Percentiles rank a stretch among this genome's conserved stretches.
Evolutionary conservation across 2,113 vertebrate species (phyloP).

Genomic region (Paedocypris sp.): DNA sequence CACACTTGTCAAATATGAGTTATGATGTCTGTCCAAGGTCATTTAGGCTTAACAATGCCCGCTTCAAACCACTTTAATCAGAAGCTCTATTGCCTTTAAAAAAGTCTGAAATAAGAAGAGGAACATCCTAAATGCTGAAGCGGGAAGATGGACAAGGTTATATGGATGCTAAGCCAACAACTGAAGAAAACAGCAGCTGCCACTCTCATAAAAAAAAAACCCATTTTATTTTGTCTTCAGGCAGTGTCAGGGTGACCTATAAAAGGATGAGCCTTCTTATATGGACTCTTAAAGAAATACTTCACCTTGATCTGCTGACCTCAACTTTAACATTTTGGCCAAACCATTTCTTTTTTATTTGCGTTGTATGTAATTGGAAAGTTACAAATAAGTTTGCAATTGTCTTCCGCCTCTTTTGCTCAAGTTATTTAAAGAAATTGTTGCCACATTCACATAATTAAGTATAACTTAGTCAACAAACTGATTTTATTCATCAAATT

Average conservation of each 20-base stretch:
- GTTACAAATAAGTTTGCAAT: too few relatives aligned
- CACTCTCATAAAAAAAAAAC: background rate
- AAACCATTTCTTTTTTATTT: too few relatives aligned
- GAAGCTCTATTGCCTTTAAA: background rate
- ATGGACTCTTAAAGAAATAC: conserved; percentile 28
- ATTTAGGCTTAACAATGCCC: background rate
- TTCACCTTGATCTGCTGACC: background rate
- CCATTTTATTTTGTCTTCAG: conserved; percentile 17
- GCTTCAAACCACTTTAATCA: background rate
- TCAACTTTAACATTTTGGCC: too few relatives aligned
- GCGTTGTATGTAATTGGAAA: too few relatives aligned
- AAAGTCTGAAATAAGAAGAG: background rate
- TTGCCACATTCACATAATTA: too few relatives aligned
- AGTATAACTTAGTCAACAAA: too few relatives aligned
- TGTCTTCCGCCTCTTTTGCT: too few relatives aligned
- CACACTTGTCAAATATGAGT: background rate
- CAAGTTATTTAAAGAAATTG: too few relatives aligned
- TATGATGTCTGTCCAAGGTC: conserved; percentile 9
- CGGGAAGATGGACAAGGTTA: conserved; percentile 13
- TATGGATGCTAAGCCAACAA: background rate
- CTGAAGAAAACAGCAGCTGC: background rate
- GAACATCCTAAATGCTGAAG: conserved; percentile 34
- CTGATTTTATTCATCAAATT: too few relatives aligned
- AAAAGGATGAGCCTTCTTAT: conserved; percentile 41
- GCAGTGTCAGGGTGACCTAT: conserved; percentile 38